phyloP scores from a whole-genome alignment of 2,888 invertebrate species.

The Drosophila peninsularis region DNA sequence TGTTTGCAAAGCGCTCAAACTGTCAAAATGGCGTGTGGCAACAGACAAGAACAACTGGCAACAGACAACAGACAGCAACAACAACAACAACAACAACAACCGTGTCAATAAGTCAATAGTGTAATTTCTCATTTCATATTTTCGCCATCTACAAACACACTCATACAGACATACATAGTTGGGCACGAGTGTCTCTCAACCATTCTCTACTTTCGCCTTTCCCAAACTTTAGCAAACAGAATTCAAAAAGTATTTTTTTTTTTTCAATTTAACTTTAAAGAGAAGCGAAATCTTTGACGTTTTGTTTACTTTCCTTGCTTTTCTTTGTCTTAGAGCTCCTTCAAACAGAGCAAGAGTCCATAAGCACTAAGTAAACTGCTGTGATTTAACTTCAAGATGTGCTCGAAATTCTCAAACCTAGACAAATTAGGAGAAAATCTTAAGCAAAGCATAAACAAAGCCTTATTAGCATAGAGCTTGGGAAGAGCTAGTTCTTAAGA shows the following conservation, averaged over 20 bases:
- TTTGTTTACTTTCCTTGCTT: not conserved
- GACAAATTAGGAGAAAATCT: not conserved
- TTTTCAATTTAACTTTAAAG: slow-evolving; percentile 1
- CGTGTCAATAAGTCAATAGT: slow-evolving; percentile 71
- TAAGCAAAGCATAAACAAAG: not conserved
- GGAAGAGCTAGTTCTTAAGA: no score
- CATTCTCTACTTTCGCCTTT: not conserved
- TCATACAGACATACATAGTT: not conserved
- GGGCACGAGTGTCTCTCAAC: not conserved
- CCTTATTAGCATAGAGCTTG: not conserved
- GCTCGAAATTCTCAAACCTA: not conserved
- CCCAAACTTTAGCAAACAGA: not conserved
- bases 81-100: slow-evolving; percentile 31
- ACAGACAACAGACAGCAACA: slow-evolving; percentile 28
- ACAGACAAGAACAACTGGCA: slow-evolving; percentile 41
- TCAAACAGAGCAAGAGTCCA: not conserved
- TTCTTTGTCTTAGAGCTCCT: not conserved
- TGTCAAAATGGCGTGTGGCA: slow-evolving; percentile 69
- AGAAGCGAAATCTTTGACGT: not conserved
- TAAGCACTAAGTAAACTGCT: not conserved
- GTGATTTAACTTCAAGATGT: not conserved
- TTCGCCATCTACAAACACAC: slow-evolving; percentile 23
- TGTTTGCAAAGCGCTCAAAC: slow-evolving; percentile 70
- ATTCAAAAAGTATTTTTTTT: not conserved
- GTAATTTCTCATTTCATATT: slow-evolving; percentile 71